phyloP scores from a whole-genome alignment of 2,888 invertebrate species.

The Drosophila atripex region DNA sequence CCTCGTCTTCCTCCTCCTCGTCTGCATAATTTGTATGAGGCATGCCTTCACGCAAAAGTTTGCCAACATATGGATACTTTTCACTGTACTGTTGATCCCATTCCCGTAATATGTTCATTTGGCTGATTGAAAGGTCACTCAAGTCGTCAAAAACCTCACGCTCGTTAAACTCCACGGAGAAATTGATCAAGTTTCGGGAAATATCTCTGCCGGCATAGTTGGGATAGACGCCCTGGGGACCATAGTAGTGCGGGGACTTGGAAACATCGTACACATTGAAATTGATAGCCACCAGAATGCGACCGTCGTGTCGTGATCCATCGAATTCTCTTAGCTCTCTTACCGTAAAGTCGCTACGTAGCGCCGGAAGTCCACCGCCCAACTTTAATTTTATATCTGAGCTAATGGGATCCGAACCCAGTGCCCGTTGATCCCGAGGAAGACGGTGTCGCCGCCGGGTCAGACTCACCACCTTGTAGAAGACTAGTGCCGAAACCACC shows the following conservation, averaged over 20 bases:
- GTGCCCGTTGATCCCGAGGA: constrained; percentile 1
- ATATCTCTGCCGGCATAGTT: constrained; percentile 59
- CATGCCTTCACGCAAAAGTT: constrained; percentile 13
- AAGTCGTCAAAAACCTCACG: constrained; percentile 42
- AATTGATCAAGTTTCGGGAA: constrained; percentile 52
- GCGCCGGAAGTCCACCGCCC: constrained; percentile 7
- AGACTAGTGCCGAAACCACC: constrained; percentile 57
- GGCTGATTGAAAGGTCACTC: constrained; percentile 34
- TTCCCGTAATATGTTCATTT: constrained; percentile 33
- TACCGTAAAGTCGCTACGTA: constrained; percentile 49
- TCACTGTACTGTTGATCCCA: constrained; percentile 50
- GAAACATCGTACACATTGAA: constrained; percentile 56
- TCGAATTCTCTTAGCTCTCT: constrained; percentile 45
- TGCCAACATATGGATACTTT: constrained; percentile 48
- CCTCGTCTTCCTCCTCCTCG: not conserved
- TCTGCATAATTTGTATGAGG: constrained; percentile 2
- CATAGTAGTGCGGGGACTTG: constrained; percentile 50
- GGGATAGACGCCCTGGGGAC: constrained; percentile 48
- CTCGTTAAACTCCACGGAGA: constrained; percentile 17
- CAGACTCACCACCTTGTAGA: constrained; percentile 50
- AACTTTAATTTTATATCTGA: not conserved
- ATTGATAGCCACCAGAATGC: constrained; percentile 58
- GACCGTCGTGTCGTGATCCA: constrained; percentile 50
- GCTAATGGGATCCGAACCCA: not conserved
- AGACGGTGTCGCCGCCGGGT: constrained; percentile 21